Evolutionary conservation across 1,140 invertebrate genomes (phyloP), one percentile per base, ranked within the genome.

Genomic region (Hyles vespertilio): DNA sequence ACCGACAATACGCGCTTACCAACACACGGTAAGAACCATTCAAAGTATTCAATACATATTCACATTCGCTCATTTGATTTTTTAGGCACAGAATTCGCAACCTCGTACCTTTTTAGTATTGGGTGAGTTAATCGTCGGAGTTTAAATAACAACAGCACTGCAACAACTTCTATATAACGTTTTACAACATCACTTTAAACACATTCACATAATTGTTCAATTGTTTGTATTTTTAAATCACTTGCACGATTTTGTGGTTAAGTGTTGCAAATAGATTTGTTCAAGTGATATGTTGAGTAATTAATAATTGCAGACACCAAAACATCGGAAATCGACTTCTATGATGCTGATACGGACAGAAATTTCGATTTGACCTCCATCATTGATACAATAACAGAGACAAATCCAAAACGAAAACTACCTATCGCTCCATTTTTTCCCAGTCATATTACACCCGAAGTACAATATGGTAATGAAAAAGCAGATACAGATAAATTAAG

Each of bases 391-490:
- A 67, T 63, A 9, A 69, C 72, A 40, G 71, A 79, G 57, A 66
- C 56, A 32, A 72, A 51, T 44, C 54, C 52, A 32, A 77, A 75
- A 67, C 79, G 60, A 62, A 79, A 74, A 67, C 52, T 82, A n/a
- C 81, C 84, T 7, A 58, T 80, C 45, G 74, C 74, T 32, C 89
- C 88, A 5, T 74, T 90, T 5, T 90, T 83, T 61, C 89, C 89
- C 5, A 78, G 72, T n/a, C 85, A 89, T 44, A 71, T 90, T 22
- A 76, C 80, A 43, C 89, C 85, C 0, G 89, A 89, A 61, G 84
- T 90, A 9, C 88, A 90, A 68, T 90, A 90, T 58, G 89, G 89
- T 10, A 90, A 90, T 63, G 86, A 89, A 51, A 84, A 74, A 56
- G 79, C 73, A 8, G 82, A 87, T 52, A 56, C 67, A 11, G 73